Conservation (phyloP, 2,888 invertebrate species). For the Altica lythri region DNA sequence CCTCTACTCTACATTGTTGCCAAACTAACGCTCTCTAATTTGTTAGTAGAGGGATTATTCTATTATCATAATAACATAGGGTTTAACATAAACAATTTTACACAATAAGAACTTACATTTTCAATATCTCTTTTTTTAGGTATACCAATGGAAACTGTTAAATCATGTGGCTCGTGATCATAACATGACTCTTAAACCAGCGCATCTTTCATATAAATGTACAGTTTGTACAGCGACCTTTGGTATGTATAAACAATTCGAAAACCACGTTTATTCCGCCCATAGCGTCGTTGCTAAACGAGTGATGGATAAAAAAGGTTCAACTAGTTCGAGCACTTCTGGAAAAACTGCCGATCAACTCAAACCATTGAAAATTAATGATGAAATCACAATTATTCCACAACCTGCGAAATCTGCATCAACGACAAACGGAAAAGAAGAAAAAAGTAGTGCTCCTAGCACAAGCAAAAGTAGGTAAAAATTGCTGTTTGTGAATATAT, state of each 20-base stretch:
- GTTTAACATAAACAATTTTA: too few relatives aligned
- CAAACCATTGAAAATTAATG: constrained; percentile 85
- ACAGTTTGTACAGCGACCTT: constrained; percentile 94
- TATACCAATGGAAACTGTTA: constrained; percentile 90
- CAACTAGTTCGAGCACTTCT: constrained; percentile 45
- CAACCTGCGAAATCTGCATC: constrained; percentile 67
- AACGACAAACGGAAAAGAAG: constrained; percentile 43
- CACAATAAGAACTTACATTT: not conserved
- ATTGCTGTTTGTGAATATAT: too few relatives aligned
- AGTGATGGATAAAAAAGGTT: constrained; percentile 75
- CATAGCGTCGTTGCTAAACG: constrained; percentile 89
- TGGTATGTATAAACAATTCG: constrained; percentile 93
- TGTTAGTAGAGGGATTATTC: too few relatives aligned
- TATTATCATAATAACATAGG: too few relatives aligned
- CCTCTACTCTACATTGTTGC: too few relatives aligned
- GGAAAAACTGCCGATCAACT: constrained; percentile 66
- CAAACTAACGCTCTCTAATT: too few relatives aligned
- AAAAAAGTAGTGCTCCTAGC: constrained; percentile 44
- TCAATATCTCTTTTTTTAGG: constrained; percentile 60
- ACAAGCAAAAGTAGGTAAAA: constrained; percentile 55
- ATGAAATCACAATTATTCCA: constrained; percentile 88
- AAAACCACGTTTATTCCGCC: constrained; percentile 91
- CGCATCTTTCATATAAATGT: constrained; percentile 92
- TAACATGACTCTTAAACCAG: constrained; percentile 88
- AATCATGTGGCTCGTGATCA: constrained; percentile 93